A percentile compares a stretch with the other conserved stretches of the same genome.
Conservation (phyloP, 2,888 invertebrate species). For the Lepidonotus clava region DNA sequence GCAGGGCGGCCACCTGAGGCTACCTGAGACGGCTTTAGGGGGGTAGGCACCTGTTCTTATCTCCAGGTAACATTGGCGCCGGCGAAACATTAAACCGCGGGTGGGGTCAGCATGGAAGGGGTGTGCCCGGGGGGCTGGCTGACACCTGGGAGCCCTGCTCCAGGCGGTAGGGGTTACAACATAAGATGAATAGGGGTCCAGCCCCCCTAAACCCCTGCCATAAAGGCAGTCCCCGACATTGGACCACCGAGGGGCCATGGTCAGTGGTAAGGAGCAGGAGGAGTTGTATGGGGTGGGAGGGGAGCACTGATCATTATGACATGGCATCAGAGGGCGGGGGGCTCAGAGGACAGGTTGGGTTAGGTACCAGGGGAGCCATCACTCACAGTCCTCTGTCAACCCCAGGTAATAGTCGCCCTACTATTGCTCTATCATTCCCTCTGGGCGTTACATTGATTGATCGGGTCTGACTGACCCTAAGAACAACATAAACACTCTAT, state of each 20-base stretch:
- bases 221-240: constrained; percentile 2
- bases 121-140: too few species aligned
- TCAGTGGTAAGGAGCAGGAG: not conserved
- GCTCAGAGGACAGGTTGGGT: not conserved
- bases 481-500: constrained; percentile 18
- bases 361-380: not conserved
- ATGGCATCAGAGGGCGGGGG: not conserved
- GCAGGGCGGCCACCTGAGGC: not conserved
- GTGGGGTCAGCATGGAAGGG: constrained; percentile 8
- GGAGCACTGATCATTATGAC: not conserved
- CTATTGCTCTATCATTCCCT: constrained; percentile 3
- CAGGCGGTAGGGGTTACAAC: constrained; percentile 3
- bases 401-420: not conserved
- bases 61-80: not conserved
- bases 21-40: not conserved
- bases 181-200: not conserved
- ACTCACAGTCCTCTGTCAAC: not conserved
- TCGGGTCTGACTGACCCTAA: not conserved
- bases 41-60: constrained; percentile 28
- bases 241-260: not conserved
- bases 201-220: too few species aligned
- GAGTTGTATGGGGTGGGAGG: not conserved
- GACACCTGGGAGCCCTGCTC: not conserved
- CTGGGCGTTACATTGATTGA: constrained; percentile 1
- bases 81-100: constrained; percentile 30